Evolutionary conservation across 2,797 vertebrate species (phyloP), one percentile per base, ranked within the genome.

Genomic region (Pseudopleuronectes americanus): DNA sequence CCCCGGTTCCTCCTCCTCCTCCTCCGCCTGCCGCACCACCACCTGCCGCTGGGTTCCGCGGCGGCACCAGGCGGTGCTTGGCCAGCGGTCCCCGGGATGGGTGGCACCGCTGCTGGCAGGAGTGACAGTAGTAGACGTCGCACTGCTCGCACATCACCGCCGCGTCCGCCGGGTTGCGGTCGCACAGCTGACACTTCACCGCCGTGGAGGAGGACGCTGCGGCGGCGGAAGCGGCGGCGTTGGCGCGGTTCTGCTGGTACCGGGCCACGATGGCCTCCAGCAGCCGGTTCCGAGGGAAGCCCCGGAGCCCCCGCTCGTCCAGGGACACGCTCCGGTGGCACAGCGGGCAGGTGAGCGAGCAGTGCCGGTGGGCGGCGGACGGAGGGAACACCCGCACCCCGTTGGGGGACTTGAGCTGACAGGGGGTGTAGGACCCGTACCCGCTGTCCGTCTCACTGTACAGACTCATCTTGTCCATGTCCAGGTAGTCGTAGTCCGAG

Each of bases 371-470:
- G 0, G 93, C 64, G 68, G 22, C 24, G 59, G 93, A 92, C 76
- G 95, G 92, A 0, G 97, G 97, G 62, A 98, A 95, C 53, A 98
- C 96, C 56, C 97, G 93, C 26, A 97, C 96, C 4, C 97, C 97
- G 80, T 96, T 98, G 0, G 97, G 97, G 4, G 96, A 98, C 90
- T 97, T 98, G 65, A 97, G 81, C 74, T 91, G 95, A 87, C 97
- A 97, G 52, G 97, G 96, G 0, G 97, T 96, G 94, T 96, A 98
- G 64, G 97, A 99, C 49, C 97, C 97, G 79, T 99, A 99, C 16
- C 97, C 97, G 92, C 97, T 99, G 94, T 99, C 97, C 51, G 97
- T 96, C 93, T 99, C 97, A 84, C 97, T 98, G 92, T 97, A 95
- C 89, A 97, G 89, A 68, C 97, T 99, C 94, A 99, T 96, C 87